Evolutionary conservation across 2,113 vertebrate species (phyloP), one percentile per base, ranked within the genome.

Genomic region (Passer montanus): DNA sequence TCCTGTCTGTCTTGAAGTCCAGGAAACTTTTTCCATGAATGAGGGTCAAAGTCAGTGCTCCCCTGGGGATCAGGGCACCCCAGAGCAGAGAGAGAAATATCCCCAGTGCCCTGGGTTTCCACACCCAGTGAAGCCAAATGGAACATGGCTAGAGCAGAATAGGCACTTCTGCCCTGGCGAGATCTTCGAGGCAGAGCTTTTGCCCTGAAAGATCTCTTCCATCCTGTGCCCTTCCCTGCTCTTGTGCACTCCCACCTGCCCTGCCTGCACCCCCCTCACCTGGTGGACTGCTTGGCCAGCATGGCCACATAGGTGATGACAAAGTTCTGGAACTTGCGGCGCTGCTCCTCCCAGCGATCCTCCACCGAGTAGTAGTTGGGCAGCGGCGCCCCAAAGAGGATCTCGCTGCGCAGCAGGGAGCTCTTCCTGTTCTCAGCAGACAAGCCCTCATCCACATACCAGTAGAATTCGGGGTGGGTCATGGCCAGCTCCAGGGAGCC

Each of bases 391-490:
- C 99, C 99, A 1, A 99, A 99, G 93, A 99, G 98, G 95, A 99
- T 99, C 96, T 99, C 99, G 0, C 99, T 99, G 75, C 99, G 98
- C 72, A 99, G 97, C 68, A 99, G 98, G 37, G 99, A 98, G 95
- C 99, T 99, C 89, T 98, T 99, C 95, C 98, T 98, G 91, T 98
- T 98, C 96, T 99, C 99, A 0, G 98, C 99, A 4, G 99, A 99
- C 56, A 99, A 97, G 6, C 97, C 98, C 96, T 99, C 99, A 7
- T 99, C 99, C 97, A 99, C 99, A 0, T 99, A 99, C 99, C 99
- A 99, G 98, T 99, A 99, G 98, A 99, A 99, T 92, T 99, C 99
- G 0, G 99, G 99, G 96, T 99, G 99, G 35, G 99, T 99, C 98
- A 99, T 99, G 84, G 99, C 99, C 98, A 99, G 96, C 78, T 99